phyloP scores from a whole-genome alignment of 2,797 vertebrate genomes.

The Typhlichthys eigenmanni region DNA sequence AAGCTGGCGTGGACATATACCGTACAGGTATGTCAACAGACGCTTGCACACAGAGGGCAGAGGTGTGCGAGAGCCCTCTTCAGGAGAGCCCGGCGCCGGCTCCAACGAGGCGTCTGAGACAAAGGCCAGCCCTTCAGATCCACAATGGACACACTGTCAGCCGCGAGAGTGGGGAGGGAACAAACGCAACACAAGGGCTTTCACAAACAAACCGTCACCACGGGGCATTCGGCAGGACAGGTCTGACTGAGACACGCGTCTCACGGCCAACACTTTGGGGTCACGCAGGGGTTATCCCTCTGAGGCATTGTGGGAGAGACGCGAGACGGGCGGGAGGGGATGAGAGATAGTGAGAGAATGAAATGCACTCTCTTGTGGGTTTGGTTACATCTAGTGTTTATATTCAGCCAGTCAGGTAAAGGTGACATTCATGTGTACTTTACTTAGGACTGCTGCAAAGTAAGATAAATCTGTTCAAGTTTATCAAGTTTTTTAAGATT shows the following conservation, averaged over 20 bases:
- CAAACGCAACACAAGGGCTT: slow-evolving; percentile 71
- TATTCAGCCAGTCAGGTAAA: neutral
- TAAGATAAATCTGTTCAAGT: too few relatives aligned
- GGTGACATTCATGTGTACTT: neutral
- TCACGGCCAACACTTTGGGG: slow-evolving; percentile 48
- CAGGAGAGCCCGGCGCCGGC: slow-evolving; percentile 48
- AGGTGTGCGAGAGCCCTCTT: slow-evolving; percentile 46
- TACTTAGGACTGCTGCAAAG: too few relatives aligned
- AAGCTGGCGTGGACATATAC: slow-evolving; percentile 21
- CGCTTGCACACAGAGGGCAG: slow-evolving; percentile 21
- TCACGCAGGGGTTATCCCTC: slow-evolving; percentile 57
- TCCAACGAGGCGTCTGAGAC: slow-evolving; percentile 58
- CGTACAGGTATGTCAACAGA: slow-evolving; percentile 60
- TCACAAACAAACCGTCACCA: slow-evolving; percentile 76
- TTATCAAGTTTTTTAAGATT: too few relatives aligned
- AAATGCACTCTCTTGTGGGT: neutral
- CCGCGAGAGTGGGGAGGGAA: slow-evolving; percentile 59
- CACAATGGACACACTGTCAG: slow-evolving; percentile 68
- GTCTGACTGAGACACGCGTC: slow-evolving; percentile 57
- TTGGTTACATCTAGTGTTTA: slow-evolving; percentile 9
- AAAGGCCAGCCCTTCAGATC: slow-evolving; percentile 59
- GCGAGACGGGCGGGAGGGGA: neutral
- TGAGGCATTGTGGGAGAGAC: slow-evolving; percentile 22
- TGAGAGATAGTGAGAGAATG: neutral
- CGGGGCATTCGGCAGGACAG: slow-evolving; percentile 72